Conservation (phyloP, 2,888 invertebrate genomes). For the Anticlea derivata region DNA sequence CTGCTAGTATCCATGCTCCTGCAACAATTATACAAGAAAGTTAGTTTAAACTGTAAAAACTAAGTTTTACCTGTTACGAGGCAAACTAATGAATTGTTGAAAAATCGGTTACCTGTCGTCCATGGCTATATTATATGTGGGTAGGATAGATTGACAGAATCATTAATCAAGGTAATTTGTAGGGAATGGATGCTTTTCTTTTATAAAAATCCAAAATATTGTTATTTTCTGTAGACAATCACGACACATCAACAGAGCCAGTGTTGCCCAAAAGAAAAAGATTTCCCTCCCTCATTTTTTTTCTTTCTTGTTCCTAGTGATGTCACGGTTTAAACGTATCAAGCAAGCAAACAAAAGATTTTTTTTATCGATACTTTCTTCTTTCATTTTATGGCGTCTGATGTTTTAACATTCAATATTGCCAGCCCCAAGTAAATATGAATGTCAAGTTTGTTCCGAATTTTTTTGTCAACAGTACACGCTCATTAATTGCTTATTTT, state of each 20-base stretch:
- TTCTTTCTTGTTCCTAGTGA: slow-evolving; percentile 29
- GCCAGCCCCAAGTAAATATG: too few relatives aligned
- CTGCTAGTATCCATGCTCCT: slow-evolving; percentile 79
- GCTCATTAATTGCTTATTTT: too few relatives aligned
- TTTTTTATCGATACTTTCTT: not conserved
- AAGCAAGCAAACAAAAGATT: not conserved
- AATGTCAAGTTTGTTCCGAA: too few relatives aligned
- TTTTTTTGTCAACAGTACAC: too few relatives aligned
- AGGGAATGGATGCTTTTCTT: slow-evolving; percentile 68
- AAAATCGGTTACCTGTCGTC: slow-evolving; percentile 70
- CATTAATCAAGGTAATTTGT: slow-evolving; percentile 59
- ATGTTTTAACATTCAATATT: too few relatives aligned
- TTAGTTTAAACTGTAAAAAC: slow-evolving; percentile 69
- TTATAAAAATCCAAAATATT: slow-evolving; percentile 79
- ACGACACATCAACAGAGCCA: slow-evolving; percentile 81
- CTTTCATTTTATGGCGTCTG: too few relatives aligned
- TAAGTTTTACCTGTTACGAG: slow-evolving; percentile 74
- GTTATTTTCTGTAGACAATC: slow-evolving; percentile 78
- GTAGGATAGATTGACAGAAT: slow-evolving; percentile 57
- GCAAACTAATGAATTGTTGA: slow-evolving; percentile 48
- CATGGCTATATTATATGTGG: slow-evolving; percentile 68
- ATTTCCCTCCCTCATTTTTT: slow-evolving; percentile 33
- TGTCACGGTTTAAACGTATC: not conserved
- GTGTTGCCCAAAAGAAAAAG: slow-evolving; percentile 60
- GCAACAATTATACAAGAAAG: slow-evolving; percentile 63